Evolutionary conservation across 2,113 vertebrate species (phyloP).

Genomic region (Fukomys damarensis): DNA sequence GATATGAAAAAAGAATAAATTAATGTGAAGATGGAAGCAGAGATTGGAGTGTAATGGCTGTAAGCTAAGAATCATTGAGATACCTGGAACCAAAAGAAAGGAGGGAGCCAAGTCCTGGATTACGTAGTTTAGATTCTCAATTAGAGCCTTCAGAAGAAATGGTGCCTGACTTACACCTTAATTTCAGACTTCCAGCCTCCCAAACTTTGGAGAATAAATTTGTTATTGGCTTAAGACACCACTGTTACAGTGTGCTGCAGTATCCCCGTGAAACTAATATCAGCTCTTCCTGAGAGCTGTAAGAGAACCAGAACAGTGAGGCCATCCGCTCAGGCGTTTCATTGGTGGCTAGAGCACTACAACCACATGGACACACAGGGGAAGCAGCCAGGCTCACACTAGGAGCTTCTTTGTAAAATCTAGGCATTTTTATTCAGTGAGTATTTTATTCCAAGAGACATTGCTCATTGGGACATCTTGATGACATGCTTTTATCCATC

Average conservation of each 20-base stretch:
- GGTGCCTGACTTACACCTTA: not conserved
- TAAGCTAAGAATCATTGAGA: not conserved
- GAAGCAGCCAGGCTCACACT: not conserved
- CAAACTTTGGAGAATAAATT: not conserved
- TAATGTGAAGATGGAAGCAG: no score
- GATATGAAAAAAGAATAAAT: not conserved
- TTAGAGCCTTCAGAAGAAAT: not conserved
- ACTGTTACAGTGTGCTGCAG: not conserved
- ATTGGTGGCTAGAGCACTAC: no score
- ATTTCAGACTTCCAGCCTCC: not conserved
- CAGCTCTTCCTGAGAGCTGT: not conserved
- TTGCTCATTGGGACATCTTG: not conserved
- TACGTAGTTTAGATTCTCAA: not conserved
- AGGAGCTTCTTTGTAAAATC: not conserved
- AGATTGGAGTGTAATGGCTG: not conserved
- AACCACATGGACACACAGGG: fast-evolving
- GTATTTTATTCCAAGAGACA: not conserved
- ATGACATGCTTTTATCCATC: not conserved
- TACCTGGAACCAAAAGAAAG: no score
- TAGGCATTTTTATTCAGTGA: not conserved
- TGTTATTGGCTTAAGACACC: not conserved
- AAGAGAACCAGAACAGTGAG: not conserved
- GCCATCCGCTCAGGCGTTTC: not conserved
- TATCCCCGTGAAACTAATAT: not conserved
- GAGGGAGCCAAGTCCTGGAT: fast-evolving